Base-by-base conservation (phyloP, 2,888 invertebrate genomes). In the Synanthedon myopaeformis region DNA sequence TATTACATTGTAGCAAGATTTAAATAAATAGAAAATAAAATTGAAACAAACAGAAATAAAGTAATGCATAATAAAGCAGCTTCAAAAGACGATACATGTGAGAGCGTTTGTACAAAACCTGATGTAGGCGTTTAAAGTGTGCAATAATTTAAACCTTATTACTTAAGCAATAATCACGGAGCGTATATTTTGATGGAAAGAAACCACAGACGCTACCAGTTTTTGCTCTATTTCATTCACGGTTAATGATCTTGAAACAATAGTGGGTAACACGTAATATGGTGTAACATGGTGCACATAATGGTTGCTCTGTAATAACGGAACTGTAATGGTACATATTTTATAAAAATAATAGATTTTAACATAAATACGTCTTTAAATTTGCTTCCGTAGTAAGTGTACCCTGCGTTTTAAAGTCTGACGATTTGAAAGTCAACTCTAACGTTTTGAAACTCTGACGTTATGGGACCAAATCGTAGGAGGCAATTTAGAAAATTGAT, bases 211-310 rank as follows among this genome's bases (percentile, higher is more conserved):
- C 19, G 17, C 17, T 12, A 19, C 49, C 14, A 12, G 12, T 17
- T 49, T 53, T 59, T 53, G 56, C 56, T 54, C 58, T 53, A 57
- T 58, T 58, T 58, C 52, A 53, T 57, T 59, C 57, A 53, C 51
- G 54, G 55, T 53, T 52, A 54, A 52, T 53, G 45, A 54, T 57
- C 52, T 28, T 13, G 56, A 57, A 64, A 71, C 70, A 71, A 72
- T 70, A 58, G 66, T 57, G 52, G 59, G 56, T 58, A 64, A 62
- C 59, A 60, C 65, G 66, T 64, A 67, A 63, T 63, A 58, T 63
- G 58, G 58, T 60, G 65, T 65, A 63, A 68, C 60, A 55, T 60
- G 57, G 57, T 49, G 23, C 49, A 49, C 19, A 17, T 23, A 49
- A 49, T 23, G 4, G 12, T 12, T 19, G 23, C 19, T 23, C 5